Conservation (phyloP, 2,113 vertebrate genomes). For the Tapirus terrestris region DNA sequence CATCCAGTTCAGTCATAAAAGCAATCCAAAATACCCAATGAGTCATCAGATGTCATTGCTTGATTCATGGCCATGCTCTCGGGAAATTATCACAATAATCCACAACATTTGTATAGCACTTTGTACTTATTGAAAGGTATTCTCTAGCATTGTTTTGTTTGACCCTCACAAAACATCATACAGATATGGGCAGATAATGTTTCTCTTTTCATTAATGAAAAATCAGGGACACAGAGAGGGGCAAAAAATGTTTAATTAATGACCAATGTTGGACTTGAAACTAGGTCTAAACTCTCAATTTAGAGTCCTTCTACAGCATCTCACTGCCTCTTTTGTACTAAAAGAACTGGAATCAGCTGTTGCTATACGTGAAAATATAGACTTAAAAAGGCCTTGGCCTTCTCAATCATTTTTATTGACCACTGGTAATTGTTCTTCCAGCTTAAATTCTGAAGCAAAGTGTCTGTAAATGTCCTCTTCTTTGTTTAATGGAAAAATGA, state of each 20-base stretch:
- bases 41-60: not conserved
- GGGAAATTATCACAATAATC: not conserved
- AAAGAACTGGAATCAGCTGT: not conserved
- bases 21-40: not conserved
- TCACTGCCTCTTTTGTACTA: not conserved
- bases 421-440: not conserved
- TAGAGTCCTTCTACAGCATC: not conserved
- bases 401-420: slow-evolving; percentile 19
- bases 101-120: not conserved
- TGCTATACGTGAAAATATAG: not conserved
- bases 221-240: not conserved
- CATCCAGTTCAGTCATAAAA: not conserved
- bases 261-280: not conserved
- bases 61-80: not conserved
- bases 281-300: not conserved
- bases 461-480: not conserved
- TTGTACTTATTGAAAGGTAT: not conserved
- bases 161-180: not conserved
- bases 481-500: slow-evolving; percentile 19
- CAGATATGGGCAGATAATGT: not conserved
- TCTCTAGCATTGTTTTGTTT: not conserved
- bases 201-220: slow-evolving; percentile 20
- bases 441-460: slow-evolving; percentile 14
- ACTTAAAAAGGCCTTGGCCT: not conserved
- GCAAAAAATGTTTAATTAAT: not conserved